Evolutionary conservation across 1,140 invertebrate genomes (phyloP).

Genomic region (Drosophila parabipectinata): DNA sequence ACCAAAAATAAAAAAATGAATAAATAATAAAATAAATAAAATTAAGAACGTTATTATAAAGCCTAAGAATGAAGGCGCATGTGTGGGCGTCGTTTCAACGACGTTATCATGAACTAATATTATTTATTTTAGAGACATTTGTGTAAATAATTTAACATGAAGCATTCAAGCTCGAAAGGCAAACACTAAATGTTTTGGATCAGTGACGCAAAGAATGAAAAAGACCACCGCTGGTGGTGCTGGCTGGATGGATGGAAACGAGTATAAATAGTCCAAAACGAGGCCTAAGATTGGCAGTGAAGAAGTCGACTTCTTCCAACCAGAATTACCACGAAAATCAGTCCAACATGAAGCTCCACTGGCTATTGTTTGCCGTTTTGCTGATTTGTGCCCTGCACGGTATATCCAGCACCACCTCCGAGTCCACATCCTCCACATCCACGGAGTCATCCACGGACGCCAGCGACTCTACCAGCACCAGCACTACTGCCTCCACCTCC

Average conservation of each 20-base stretch:
- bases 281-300: constrained; percentile 9
- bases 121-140: constrained; percentile 18
- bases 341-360: constrained; percentile 32
- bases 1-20: neutral
- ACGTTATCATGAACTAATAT: neutral
- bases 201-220: constrained; percentile 25
- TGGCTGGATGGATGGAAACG: neutral
- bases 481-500: neutral
- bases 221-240: neutral
- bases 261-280: constrained; percentile 25
- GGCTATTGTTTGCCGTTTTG: constrained; percentile 23
- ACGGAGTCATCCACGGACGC: neutral
- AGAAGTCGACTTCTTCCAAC: constrained; percentile 1
- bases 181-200: constrained; percentile 3
- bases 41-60: neutral
- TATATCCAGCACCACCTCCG: neutral
- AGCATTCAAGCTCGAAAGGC: neutral
- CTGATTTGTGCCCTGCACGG: constrained; percentile 14
- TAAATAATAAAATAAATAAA: neutral
- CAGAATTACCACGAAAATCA: neutral
- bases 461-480: neutral
- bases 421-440: neutral
- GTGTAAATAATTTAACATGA: constrained; percentile 10
- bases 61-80: neutral
- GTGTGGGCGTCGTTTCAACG: constrained; percentile 1